Evolutionary conservation across 2,797 vertebrate genomes (phyloP), one percentile per base, ranked within the genome.

Genomic region (Chlorospingus flavigularis): DNA sequence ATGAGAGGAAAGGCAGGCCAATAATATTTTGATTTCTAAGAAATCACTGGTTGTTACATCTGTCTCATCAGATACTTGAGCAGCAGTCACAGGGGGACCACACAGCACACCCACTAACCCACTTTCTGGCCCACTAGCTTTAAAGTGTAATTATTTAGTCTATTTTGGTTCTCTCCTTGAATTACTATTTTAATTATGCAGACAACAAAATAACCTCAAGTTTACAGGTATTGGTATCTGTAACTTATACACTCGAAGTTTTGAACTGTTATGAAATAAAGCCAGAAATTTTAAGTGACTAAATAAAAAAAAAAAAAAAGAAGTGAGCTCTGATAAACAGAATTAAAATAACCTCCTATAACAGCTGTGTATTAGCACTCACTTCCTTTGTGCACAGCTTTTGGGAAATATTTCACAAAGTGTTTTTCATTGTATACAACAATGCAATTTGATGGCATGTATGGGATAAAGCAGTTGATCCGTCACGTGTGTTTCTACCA

Each of bases 1-100:
- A 82, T 40, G 23, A 92, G 71, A 81, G 48, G 53, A 48, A 88
- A 92, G 48, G 21, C 61, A 86, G 40, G 68, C 72, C 57, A 91
- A 47, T 25, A 74, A 62, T 67, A 2, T 73, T 45, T 61, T 23
- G 7, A 40, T 91, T 90, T 92, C 74, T 85, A 82, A 67, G 74
- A 95, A 95, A 73, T 71, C 48, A 31, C 48, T 73, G 45, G 10
- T 20, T 72, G 19, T 30, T 79, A 40, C 40, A 90, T 54, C 43
- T 79, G 8, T 9, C 55, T 55, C 45, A 68, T 76, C 40, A 86
- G 51, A 76, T n/a, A 37, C 33, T 63, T 28, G 19, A 75, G 42
- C 37, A 77, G 42, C 60, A 93, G 77, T 40, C 75, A 73, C 42
- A 70, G 20, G 8, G 28, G 47, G 48, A 84, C 76, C 60, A 82